Evolutionary conservation across 2,113 vertebrate species (phyloP).

Genomic region (Cyanocitta stelleri): DNA sequence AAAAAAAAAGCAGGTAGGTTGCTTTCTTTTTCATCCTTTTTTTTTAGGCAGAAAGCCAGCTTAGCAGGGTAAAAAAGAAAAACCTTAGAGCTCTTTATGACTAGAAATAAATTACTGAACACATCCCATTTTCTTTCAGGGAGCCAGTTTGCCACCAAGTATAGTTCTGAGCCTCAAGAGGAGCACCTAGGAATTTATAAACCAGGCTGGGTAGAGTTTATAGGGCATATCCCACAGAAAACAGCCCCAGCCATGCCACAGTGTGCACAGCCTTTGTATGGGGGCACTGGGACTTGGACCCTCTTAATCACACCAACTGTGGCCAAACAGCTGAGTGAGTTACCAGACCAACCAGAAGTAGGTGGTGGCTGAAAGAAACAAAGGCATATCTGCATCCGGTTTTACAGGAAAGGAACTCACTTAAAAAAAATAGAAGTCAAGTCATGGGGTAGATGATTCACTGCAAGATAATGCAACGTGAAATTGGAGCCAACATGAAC

Average conservation of each 20-base stretch:
- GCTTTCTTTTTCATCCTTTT: not conserved
- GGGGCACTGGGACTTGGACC: not conserved
- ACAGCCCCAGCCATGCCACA: not conserved
- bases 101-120: not conserved
- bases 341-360: constrained; percentile 7
- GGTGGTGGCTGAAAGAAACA: not conserved
- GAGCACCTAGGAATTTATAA: not conserved
- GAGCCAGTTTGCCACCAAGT: not conserved
- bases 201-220: not conserved
- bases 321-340: not conserved
- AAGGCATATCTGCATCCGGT: not conserved
- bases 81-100: not conserved
- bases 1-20: not conserved
- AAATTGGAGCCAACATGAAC: not conserved
- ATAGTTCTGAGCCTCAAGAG: not conserved
- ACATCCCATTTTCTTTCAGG: not conserved
- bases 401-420: not conserved
- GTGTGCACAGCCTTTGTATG: accelerated
- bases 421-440: not conserved
- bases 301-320: not conserved
- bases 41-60: not conserved
- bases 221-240: not conserved
- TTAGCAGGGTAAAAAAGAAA: not conserved
- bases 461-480: not conserved
- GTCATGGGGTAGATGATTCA: not conserved